A percentile compares a stretch with the other conserved stretches of the same genome.
Evolutionary conservation across 1,140 invertebrate species (phyloP).

Genomic region (Drosophila mojavensis): DNA sequence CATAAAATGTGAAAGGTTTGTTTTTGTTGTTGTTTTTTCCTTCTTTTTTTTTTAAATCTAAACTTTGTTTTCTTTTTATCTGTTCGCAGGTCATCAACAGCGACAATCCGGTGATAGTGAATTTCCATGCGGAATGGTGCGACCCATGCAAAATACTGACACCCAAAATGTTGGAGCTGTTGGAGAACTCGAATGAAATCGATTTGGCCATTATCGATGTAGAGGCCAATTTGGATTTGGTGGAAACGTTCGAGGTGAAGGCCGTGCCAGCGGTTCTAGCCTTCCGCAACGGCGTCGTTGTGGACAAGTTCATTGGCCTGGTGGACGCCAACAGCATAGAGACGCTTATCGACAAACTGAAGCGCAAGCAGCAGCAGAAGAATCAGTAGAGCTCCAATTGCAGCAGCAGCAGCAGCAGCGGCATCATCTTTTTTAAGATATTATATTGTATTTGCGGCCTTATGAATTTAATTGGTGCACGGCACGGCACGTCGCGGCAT

Average conservation of each 20-base stretch:
- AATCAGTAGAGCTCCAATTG: constrained; percentile 45
- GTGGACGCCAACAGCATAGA: constrained; percentile 94
- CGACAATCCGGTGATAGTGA: constrained; percentile 92
- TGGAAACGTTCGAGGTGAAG: constrained; percentile 93
- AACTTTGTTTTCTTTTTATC: background rate
- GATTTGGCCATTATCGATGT: constrained; percentile 96
- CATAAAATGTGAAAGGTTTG: constrained; percentile 10
- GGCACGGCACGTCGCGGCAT: background rate
- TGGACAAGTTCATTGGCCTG: constrained; percentile 96
- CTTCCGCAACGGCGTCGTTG: constrained; percentile 93
- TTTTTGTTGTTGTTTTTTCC: background rate
- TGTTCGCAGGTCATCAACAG: constrained; percentile 90
- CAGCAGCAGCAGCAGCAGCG: background rate
- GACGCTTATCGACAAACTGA: constrained; percentile 91
- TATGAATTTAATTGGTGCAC: constrained; percentile 45
- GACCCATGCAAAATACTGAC: constrained; percentile 97
- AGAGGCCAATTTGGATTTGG: constrained; percentile 92
- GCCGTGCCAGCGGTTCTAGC: constrained; percentile 96
- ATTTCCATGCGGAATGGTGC: constrained; percentile 96
- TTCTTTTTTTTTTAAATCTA: background rate
- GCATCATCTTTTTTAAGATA: constrained; percentile 9
- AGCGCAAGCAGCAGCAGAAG: constrained; percentile 64
- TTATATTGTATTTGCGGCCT: constrained; percentile 37
- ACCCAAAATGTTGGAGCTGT: constrained; percentile 93
- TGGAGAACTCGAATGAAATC: constrained; percentile 91